Evolutionary conservation across 2,113 vertebrate genomes (phyloP).

Genomic region (Mustelus asterias): DNA sequence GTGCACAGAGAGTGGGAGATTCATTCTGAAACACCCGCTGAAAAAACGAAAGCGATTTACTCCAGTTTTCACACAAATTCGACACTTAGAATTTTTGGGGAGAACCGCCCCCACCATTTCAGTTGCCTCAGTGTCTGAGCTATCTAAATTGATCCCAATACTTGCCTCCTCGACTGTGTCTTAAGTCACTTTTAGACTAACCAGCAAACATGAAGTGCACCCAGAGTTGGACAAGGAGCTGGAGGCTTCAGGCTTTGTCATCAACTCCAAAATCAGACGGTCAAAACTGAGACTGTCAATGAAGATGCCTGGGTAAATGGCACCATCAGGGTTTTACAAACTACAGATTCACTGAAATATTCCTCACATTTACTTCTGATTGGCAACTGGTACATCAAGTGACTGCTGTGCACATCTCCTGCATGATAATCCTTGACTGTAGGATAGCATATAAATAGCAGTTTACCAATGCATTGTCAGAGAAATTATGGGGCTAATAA

Average conservation of each 20-base stretch:
- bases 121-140: neutral
- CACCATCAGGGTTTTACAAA: neutral
- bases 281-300: neutral
- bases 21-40: too few relatives aligned
- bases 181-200: neutral
- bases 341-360: neutral
- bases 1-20: too few relatives aligned
- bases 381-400: neutral
- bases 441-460: neutral
- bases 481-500: constrained; percentile 20
- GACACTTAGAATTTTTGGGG: too few relatives aligned
- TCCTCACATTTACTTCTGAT: neutral
- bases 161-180: neutral
- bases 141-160: neutral
- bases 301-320: neutral
- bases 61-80: too few relatives aligned
- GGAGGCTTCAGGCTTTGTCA: neutral
- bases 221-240: neutral
- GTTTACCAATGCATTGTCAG: neutral
- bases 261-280: neutral
- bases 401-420: neutral
- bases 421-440: neutral
- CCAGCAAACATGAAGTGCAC: too few relatives aligned
- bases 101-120: neutral
- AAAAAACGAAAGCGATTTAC: too few relatives aligned